Evolutionary conservation across 2,888 invertebrate genomes (phyloP).

Genomic region (Thecocarcelia acutangulata): DNA sequence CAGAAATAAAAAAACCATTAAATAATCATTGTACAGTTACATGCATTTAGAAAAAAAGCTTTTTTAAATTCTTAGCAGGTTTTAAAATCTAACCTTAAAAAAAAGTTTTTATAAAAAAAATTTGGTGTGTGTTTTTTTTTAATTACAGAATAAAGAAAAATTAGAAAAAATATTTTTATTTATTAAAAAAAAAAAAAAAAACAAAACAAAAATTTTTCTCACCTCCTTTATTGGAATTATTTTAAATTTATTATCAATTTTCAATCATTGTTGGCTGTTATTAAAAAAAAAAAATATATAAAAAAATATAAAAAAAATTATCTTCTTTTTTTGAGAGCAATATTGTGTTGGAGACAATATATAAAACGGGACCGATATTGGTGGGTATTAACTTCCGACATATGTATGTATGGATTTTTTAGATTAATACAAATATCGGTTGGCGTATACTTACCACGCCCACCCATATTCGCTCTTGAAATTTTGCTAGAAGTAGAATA

Average conservation of each 20-base stretch:
- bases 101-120: constrained; percentile 53
- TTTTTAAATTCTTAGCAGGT: constrained; percentile 13
- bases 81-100: constrained; percentile 21
- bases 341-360: constrained; percentile 28
- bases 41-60: constrained; percentile 41
- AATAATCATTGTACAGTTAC: constrained; percentile 45
- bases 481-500: constrained; percentile 69
- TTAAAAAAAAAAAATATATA: constrained; percentile 63
- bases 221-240: constrained; percentile 68
- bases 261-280: constrained; percentile 65
- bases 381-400: constrained; percentile 38
- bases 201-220: constrained; percentile 71
- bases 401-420: constrained; percentile 24
- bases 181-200: constrained; percentile 67
- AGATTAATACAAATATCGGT: constrained; percentile 66
- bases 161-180: constrained; percentile 50
- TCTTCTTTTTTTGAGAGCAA: constrained; percentile 48
- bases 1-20: too few species aligned
- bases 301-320: constrained; percentile 55
- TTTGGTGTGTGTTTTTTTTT: constrained; percentile 60
- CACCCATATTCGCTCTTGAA: constrained; percentile 66
- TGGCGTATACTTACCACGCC: constrained; percentile 79
- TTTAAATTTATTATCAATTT: constrained; percentile 64
- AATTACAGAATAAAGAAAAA: constrained; percentile 32
- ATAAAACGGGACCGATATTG: constrained; percentile 67